These are phyloP conservation scores for Caiman crocodilus DNA, from an alignment of 2,797 vertebrate genomes.

Conservation along the genomic window DNA sequence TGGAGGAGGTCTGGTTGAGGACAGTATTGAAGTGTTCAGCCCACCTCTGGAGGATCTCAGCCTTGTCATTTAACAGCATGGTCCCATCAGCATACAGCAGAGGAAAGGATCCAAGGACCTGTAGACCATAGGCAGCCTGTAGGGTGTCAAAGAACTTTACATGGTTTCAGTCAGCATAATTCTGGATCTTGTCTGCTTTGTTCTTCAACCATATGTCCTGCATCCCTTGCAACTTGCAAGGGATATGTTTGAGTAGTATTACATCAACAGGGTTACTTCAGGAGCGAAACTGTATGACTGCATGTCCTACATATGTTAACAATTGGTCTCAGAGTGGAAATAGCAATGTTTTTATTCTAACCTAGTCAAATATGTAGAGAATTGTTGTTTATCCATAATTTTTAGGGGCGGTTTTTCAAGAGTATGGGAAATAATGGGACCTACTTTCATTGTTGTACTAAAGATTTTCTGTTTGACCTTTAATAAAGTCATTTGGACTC, in stretches of 20 bases:
- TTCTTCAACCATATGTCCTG: too few species aligned
- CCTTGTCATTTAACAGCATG: too few species aligned
- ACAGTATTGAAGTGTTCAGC: too few species aligned
- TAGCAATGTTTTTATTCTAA: neutral
- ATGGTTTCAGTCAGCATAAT: too few species aligned
- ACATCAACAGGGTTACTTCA: neutral
- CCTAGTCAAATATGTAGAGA: neutral
- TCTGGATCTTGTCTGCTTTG: too few species aligned
- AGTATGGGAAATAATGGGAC: neutral
- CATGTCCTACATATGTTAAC: accelerated
- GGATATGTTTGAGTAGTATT: neutral
- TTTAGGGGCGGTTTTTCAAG: neutral
- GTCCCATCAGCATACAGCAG: too few species aligned
- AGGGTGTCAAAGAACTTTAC: too few species aligned
- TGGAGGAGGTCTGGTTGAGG: too few species aligned
- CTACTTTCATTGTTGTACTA: neutral
- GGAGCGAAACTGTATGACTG: neutral
- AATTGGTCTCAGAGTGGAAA: neutral
- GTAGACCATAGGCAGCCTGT: too few species aligned
- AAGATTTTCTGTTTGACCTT: neutral
- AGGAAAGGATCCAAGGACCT: too few species aligned
- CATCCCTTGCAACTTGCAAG: too few species aligned
- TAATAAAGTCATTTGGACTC: neutral
- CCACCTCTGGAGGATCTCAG: too few species aligned
- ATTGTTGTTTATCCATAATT: neutral